phyloP scores from a whole-genome alignment of 2,113 vertebrate genomes.

The Callorhinus ursinus region DNA sequence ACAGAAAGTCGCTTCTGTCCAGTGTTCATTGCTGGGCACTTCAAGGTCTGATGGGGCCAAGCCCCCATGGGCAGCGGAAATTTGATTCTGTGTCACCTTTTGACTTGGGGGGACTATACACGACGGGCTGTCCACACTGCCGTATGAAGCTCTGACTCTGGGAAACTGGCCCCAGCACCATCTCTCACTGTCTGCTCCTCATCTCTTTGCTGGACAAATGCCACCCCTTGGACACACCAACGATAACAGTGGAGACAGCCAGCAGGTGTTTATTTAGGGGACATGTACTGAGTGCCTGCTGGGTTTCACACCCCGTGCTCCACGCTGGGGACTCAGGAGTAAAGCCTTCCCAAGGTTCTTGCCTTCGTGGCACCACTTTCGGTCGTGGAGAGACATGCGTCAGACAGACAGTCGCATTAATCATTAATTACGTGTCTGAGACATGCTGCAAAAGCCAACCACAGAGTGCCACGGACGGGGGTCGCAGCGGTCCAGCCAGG shows the following conservation, averaged over 20 bases:
- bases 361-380: accelerated
- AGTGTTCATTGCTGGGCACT: accelerated
- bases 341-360: not conserved
- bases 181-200: not conserved
- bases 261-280: not conserved
- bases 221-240: accelerated
- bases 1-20: not conserved
- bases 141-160: not conserved
- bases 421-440: not conserved
- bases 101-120: not conserved
- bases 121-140: not conserved
- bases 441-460: not conserved
- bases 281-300: accelerated
- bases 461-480: accelerated
- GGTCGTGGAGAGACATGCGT: accelerated
- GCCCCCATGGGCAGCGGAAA: not conserved
- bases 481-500: accelerated
- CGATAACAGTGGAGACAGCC: accelerated
- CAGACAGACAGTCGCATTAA: not conserved
- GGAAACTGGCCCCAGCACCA: not conserved
- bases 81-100: not conserved
- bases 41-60: not conserved
- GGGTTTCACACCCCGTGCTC: not conserved
- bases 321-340: not conserved
- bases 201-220: not conserved